Evolutionary conservation across 2,888 invertebrate species (phyloP).

Genomic region (Ormyrus nitidulus): DNA sequence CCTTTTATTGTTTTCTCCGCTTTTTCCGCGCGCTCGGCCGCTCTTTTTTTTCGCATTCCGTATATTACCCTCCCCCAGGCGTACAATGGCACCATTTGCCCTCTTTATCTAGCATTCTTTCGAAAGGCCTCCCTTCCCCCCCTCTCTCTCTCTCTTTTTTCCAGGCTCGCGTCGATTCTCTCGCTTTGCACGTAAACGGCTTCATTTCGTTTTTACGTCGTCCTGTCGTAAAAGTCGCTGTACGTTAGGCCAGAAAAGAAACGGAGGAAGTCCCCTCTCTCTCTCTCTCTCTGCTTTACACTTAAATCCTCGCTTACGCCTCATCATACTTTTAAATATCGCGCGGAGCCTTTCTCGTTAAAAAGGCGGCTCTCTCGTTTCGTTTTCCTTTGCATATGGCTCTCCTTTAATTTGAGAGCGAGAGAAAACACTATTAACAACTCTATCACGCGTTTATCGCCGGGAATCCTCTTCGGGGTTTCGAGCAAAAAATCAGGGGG

Average conservation of each 20-base stretch:
- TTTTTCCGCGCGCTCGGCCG: not conserved
- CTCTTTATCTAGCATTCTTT: slow-evolving; percentile 44
- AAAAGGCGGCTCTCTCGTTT: not conserved
- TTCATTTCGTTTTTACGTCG: slow-evolving; percentile 59
- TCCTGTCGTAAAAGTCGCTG: slow-evolving; percentile 57
- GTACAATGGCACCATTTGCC: slow-evolving; percentile 37
- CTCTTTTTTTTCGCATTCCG: slow-evolving; percentile 38
- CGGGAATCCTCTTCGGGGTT: not conserved
- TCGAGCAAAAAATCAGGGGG: not conserved
- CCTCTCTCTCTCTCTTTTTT: not conserved
- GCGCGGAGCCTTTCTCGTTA: slow-evolving; percentile 37
- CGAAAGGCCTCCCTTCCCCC: slow-evolving; percentile 13
- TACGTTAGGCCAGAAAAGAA: slow-evolving; percentile 26
- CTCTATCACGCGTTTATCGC: slow-evolving; percentile 51
- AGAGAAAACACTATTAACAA: slow-evolving; percentile 44
- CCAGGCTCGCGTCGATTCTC: slow-evolving; percentile 40
- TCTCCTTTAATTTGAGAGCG: slow-evolving; percentile 36
- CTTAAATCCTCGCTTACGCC: slow-evolving; percentile 53
- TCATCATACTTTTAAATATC: slow-evolving; percentile 57
- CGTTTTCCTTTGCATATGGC: slow-evolving; percentile 3
- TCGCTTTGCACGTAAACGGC: slow-evolving; percentile 58
- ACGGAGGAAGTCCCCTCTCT: slow-evolving; percentile 31
- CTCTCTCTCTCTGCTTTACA: slow-evolving; percentile 30
- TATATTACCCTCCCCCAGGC: slow-evolving; percentile 1
- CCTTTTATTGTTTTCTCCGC: slow-evolving; percentile 52